A percentile compares a stretch with the other conserved stretches of the same genome.
Evolutionary conservation across 2,113 vertebrate species (phyloP).

Genomic region (Crypturellus undulatus): DNA sequence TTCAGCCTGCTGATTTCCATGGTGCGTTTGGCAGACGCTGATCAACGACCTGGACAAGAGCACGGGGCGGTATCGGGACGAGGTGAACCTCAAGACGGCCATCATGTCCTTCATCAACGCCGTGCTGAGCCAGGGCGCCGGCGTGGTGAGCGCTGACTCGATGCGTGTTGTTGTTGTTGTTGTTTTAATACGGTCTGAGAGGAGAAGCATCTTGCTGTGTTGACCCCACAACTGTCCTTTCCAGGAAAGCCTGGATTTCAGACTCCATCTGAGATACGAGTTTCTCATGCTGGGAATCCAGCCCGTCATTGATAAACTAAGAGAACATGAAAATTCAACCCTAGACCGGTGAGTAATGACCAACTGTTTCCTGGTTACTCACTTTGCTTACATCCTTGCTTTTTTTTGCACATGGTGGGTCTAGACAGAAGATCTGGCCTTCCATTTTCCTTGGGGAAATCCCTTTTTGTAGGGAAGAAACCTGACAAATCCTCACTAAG

Average conservation of each 20-base stretch:
- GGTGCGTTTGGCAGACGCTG: constrained; percentile 82
- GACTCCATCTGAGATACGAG: constrained; percentile 96
- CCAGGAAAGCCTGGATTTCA: constrained; percentile 96
- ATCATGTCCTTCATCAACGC: constrained; percentile 99
- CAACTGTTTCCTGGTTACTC: rapidly evolving
- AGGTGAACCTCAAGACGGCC: constrained; percentile 98
- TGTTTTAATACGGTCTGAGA: neutral
- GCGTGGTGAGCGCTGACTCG: constrained; percentile 85
- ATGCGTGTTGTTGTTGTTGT: neutral
- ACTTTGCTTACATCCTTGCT: neutral
- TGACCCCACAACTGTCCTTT: constrained; percentile 12
- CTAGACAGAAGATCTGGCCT: neutral
- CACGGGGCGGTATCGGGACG: constrained; percentile 94
- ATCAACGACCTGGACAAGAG: constrained; percentile 97
- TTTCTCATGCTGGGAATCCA: constrained; percentile 99
- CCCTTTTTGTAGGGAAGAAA: neutral
- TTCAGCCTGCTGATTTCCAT: neutral
- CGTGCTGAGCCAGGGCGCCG: constrained; percentile 95
- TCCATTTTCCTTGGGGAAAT: neutral
- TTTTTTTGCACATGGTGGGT: neutral
- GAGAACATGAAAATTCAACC: constrained; percentile 96
- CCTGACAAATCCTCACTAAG: neutral
- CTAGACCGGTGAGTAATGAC: constrained; percentile 88
- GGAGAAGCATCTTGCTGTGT: neutral
- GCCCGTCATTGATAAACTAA: constrained; percentile 96